Conservation (phyloP, 2,888 invertebrate genomes). For the Chironomus riparius region DNA sequence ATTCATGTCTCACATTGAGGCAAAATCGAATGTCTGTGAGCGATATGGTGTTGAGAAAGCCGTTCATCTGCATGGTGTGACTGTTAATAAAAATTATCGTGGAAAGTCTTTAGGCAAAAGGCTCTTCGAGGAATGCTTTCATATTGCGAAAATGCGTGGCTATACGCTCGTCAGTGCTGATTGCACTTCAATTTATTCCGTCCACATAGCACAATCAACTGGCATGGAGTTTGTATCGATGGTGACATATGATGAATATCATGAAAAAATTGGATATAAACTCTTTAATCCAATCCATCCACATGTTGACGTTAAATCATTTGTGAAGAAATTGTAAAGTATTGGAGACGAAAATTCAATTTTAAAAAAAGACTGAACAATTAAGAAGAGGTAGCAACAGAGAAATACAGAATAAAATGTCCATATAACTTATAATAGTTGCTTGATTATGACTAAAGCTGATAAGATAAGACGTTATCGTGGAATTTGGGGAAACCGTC, state of each 20-base stretch:
- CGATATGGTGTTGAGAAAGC: not conserved
- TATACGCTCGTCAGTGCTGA: conserved; percentile 13
- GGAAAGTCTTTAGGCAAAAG: conserved; percentile 8
- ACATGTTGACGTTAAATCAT: conserved; percentile 12
- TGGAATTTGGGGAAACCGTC: too few species aligned
- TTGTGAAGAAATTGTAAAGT: not conserved
- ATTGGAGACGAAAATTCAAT: not conserved
- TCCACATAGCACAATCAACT: conserved; percentile 2
- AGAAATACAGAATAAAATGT: too few species aligned
- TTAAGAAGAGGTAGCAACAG: too few species aligned
- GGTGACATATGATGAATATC: conserved; percentile 22
- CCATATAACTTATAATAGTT: too few species aligned
- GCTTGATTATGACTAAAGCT: not conserved
- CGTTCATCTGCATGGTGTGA: conserved; percentile 10
- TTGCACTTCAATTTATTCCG: conserved; percentile 10
- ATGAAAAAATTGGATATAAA: conserved; percentile 10
- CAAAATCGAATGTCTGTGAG: conserved; percentile 11
- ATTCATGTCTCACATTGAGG: conserved; percentile 22
- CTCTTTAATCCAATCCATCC: conserved; percentile 3
- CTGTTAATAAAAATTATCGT: not conserved
- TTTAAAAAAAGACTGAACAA: too few species aligned
- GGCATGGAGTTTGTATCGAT: conserved; percentile 12
- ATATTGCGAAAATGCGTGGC: not conserved
- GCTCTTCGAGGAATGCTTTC: conserved; percentile 14
- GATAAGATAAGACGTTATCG: not conserved